Conservation (phyloP, 2,888 invertebrate species). For the Drosophila vallismaia region DNA sequence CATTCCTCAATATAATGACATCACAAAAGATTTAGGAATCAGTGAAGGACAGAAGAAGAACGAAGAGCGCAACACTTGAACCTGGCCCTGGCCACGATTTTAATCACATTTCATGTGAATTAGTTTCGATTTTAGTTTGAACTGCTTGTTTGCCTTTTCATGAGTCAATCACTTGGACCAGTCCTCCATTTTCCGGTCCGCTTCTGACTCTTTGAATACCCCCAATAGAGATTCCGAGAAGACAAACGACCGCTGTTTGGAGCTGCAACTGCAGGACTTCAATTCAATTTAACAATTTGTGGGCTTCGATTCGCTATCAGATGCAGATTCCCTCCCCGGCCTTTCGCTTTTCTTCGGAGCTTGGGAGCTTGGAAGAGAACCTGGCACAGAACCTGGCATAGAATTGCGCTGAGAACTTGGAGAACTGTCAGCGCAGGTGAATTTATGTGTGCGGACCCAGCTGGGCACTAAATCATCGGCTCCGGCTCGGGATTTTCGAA, state of each 20-base stretch:
- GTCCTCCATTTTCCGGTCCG: neutral
- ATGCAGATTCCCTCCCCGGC: conserved; percentile 48
- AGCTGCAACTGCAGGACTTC: conserved; percentile 35
- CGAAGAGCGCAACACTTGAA: conserved; percentile 17
- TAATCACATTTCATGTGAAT: conserved; percentile 79
- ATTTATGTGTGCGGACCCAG: conserved; percentile 81
- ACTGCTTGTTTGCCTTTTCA: conserved; percentile 62
- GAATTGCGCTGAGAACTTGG: conserved; percentile 24
- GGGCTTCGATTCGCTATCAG: conserved; percentile 16
- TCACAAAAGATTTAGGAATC: conserved; percentile 77
- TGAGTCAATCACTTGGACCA: conserved; percentile 66
- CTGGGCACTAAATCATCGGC: conserved; percentile 82
- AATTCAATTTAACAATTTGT: conserved; percentile 63
- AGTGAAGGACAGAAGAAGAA: conserved; percentile 46
- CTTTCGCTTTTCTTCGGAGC: conserved; percentile 69
- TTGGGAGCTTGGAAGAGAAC: neutral
- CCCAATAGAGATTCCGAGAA: conserved; percentile 58
- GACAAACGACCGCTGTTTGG: conserved; percentile 26
- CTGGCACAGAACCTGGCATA: neutral
- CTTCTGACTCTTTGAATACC: conserved; percentile 45
- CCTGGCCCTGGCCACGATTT: conserved; percentile 67
- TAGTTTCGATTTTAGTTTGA: conserved; percentile 69
- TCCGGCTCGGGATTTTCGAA: conserved; percentile 22
- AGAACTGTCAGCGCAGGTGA: conserved; percentile 81
- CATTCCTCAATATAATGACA: conserved; percentile 83